These are phyloP conservation scores for Philhelius pedissequus DNA, from an alignment of 2,888 invertebrate genomes.

Conservation along the genomic window DNA sequence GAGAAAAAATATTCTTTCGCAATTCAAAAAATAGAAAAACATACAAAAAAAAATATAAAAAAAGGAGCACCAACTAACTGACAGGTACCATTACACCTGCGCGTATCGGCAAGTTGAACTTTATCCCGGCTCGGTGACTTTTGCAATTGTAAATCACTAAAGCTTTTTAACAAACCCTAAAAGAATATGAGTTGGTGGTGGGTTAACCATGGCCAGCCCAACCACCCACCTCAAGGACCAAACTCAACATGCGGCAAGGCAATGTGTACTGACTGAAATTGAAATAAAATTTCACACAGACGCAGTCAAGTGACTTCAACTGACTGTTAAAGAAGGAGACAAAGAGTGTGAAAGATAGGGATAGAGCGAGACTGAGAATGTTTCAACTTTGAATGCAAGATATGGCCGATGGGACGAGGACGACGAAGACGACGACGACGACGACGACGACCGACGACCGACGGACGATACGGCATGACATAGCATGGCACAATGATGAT, in stretches of 20 bases:
- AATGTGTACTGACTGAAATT: slow-evolving; percentile 15
- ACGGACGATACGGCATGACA: neutral
- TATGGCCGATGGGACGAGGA: no score
- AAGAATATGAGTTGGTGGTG: neutral
- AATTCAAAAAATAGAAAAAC: slow-evolving; percentile 7
- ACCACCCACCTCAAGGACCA: neutral
- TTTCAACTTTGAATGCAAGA: slow-evolving; percentile 22
- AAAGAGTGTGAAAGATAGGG: slow-evolving; percentile 37
- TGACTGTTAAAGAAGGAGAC: slow-evolving; percentile 42
- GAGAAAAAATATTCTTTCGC: slow-evolving; percentile 15
- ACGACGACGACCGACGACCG: neutral
- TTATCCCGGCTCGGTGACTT: slow-evolving; percentile 64
- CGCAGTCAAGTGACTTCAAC: slow-evolving; percentile 36
- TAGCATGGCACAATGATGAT: slow-evolving; percentile 27
- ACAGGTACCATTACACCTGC: slow-evolving; percentile 65
- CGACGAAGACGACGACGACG: neutral
- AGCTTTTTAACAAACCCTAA: slow-evolving; percentile 51
- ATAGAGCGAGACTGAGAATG: slow-evolving; percentile 29
- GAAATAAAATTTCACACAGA: slow-evolving; percentile 30
- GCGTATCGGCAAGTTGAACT: slow-evolving; percentile 60
- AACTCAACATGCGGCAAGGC: slow-evolving; percentile 34
- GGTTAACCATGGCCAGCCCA: neutral
- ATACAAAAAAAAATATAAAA: slow-evolving; percentile 35
- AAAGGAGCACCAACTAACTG: slow-evolving; percentile 52
- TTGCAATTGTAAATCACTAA: slow-evolving; percentile 46